Conservation (phyloP, 2,797 vertebrate genomes). For the Meda fulgida region DNA sequence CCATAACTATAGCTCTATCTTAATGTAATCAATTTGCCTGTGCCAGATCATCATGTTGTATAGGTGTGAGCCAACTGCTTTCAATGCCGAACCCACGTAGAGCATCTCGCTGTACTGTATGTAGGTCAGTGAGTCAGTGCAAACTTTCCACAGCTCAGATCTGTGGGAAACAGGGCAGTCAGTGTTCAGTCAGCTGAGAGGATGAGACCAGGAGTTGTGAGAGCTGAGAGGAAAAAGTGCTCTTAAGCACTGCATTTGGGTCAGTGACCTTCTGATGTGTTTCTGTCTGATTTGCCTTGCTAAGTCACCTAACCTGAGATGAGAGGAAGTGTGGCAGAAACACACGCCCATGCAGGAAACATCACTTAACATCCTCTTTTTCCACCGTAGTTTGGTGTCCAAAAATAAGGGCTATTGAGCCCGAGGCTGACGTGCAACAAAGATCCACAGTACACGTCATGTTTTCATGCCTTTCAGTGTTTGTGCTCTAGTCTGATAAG, state of each 20-base stretch:
- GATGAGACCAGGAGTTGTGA: not conserved
- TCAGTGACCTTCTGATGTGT: slow-evolving; percentile 36
- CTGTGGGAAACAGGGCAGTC: slow-evolving; percentile 46
- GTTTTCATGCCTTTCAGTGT: not conserved
- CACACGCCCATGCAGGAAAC: slow-evolving; percentile 31
- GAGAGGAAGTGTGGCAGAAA: slow-evolving; percentile 22
- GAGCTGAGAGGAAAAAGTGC: slow-evolving; percentile 19
- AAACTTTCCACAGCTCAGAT: slow-evolving; percentile 29
- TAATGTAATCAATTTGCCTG: not conserved
- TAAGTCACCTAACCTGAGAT: slow-evolving; percentile 24
- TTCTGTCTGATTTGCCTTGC: slow-evolving; percentile 24
- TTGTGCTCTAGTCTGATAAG: not conserved
- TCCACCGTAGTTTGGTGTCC: not conserved
- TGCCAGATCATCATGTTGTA: slow-evolving; percentile 16
- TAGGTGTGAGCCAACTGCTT: not conserved
- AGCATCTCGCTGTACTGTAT: slow-evolving; percentile 38
- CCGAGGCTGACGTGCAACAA: not conserved
- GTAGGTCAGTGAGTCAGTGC: slow-evolving; percentile 57
- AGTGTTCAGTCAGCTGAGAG: slow-evolving; percentile 36
- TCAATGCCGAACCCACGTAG: slow-evolving; percentile 30
- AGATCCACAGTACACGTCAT: not conserved
- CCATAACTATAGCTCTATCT: not conserved
- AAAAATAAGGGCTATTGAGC: slow-evolving; percentile 15
- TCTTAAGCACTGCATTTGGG: slow-evolving; percentile 37
- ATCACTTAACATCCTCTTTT: slow-evolving; percentile 22